phyloP scores from a whole-genome alignment of 2,113 vertebrate species.

The Bujurquina vittata region DNA sequence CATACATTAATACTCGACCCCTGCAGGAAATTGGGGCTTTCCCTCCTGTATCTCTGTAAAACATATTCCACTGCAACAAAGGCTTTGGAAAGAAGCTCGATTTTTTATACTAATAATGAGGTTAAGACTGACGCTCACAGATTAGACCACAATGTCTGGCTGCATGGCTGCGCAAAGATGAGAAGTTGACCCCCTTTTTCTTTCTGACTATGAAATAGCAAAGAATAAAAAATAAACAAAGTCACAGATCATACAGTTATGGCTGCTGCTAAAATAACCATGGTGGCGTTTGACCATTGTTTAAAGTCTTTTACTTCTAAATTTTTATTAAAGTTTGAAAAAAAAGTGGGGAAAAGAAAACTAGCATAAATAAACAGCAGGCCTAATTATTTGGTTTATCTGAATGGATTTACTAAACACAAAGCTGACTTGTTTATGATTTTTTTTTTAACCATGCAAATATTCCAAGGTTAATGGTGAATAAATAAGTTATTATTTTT shows the following conservation, averaged over 20 bases:
- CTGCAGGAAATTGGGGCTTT: conserved; percentile 65
- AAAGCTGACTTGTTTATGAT: not conserved
- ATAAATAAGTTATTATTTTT: not conserved
- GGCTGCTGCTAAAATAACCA: conserved; percentile 41
- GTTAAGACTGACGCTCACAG: conserved; percentile 69
- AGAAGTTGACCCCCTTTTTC: conserved; percentile 55
- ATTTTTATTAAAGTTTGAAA: not conserved
- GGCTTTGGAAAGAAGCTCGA: conserved; percentile 57
- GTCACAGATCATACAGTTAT: conserved; percentile 50
- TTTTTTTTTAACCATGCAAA: not conserved
- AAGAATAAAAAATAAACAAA: conserved; percentile 19
- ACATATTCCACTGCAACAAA: conserved; percentile 70
- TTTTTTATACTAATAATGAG: conserved; percentile 71
- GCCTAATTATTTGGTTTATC: conserved; percentile 3
- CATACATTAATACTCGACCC: conserved; percentile 62
- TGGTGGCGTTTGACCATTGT: conserved; percentile 1
- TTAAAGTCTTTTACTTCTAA: conserved; percentile 35
- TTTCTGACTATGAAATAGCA: conserved; percentile 28
- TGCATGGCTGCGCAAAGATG: conserved; percentile 50
- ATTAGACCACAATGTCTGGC: conserved; percentile 66
- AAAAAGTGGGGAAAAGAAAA: not conserved
- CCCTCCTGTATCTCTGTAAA: conserved; percentile 69
- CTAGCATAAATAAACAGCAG: not conserved
- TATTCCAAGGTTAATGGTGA: not conserved
- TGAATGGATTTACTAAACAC: not conserved